Evolutionary conservation across 2,113 vertebrate species (phyloP).

Genomic region (Telmatochromis sp.): DNA sequence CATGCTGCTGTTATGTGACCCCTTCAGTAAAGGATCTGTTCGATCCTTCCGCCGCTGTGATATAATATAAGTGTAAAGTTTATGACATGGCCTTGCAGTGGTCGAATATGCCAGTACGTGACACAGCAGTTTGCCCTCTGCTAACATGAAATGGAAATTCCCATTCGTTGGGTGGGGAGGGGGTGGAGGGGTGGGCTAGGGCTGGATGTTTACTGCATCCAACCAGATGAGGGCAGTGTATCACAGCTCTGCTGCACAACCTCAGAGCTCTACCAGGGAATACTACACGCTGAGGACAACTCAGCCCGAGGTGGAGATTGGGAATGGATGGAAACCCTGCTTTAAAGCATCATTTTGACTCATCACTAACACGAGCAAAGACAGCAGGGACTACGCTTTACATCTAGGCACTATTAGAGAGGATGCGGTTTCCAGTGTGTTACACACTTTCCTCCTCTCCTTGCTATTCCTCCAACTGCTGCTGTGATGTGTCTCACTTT

Average conservation of each 20-base stretch:
- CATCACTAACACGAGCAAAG: slow-evolving; percentile 6
- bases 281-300: not conserved
- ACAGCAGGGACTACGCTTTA: not conserved
- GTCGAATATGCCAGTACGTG: not conserved
- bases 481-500: not conserved
- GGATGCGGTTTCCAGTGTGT: not conserved
- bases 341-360: slow-evolving; percentile 30
- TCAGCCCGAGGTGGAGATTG: not conserved
- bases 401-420: not conserved
- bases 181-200: not conserved
- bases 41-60: not conserved
- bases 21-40: not conserved
- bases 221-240: slow-evolving; percentile 52
- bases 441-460: not conserved
- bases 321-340: not conserved
- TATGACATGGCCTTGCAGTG: not conserved
- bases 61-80: not conserved
- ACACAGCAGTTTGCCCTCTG: not conserved
- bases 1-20: not conserved
- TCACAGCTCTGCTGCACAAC: not conserved
- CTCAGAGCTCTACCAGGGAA: not conserved
- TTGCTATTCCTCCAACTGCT: not conserved
- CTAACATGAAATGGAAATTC: not conserved
- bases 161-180: not conserved
- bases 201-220: not conserved